Percentiles rank a stretch among this genome's conserved stretches.
phyloP scores from a whole-genome alignment of 2,113 vertebrate species.

The Tragelaphus buxtoni region DNA sequence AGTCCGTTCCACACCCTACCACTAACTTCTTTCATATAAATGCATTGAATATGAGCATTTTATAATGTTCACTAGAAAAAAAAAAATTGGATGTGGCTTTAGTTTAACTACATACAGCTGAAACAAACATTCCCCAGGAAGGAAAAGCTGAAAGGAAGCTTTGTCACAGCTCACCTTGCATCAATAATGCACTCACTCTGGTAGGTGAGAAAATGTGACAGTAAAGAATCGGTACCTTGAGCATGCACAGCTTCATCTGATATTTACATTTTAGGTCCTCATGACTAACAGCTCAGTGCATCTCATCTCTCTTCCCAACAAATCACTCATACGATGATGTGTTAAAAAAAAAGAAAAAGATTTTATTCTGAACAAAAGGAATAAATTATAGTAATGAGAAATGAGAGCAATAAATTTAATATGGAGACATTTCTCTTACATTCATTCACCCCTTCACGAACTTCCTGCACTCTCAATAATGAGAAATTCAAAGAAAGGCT shows the following conservation, averaged over 20 bases:
- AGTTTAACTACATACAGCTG: neutral
- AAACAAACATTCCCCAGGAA: slow-evolving; percentile 18
- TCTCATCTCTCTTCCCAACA: neutral
- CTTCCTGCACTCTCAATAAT: slow-evolving; percentile 56
- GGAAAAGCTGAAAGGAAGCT: neutral
- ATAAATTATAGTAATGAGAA: slow-evolving; percentile 44
- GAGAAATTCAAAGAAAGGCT: slow-evolving; percentile 67
- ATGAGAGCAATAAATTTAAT: slow-evolving; percentile 50
- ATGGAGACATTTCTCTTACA: slow-evolving; percentile 45
- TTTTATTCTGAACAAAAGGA: slow-evolving; percentile 24
- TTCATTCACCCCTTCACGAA: slow-evolving; percentile 40
- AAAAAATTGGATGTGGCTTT: neutral
- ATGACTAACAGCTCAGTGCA: neutral
- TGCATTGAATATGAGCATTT: neutral
- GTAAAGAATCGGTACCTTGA: neutral
- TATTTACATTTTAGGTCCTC: neutral
- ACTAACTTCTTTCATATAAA: neutral
- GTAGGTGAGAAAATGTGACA: neutral
- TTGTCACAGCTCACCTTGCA: neutral
- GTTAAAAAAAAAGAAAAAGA: neutral
- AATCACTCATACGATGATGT: neutral
- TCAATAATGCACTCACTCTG: neutral
- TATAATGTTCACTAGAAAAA: neutral
- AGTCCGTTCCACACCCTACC: neutral
- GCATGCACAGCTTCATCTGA: neutral